phyloP scores from a whole-genome alignment of 92 coral and sea anemone species.

The Phymanthus crucifer region DNA sequence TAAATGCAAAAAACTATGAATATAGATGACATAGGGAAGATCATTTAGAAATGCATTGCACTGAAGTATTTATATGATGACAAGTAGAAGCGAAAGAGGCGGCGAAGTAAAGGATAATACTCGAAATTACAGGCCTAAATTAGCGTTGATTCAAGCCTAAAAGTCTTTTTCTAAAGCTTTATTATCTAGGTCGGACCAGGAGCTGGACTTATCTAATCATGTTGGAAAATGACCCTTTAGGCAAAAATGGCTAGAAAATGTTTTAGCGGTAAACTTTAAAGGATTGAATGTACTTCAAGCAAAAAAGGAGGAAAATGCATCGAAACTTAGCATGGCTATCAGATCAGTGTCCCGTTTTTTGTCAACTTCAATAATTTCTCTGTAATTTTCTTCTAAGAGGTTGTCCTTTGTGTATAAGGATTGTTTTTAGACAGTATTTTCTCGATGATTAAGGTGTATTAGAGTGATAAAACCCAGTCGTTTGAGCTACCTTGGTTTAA shows the following conservation, averaged over 20 bases:
- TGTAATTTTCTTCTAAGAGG: neutral
- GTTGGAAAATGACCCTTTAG: constrained; percentile 29
- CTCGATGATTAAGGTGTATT: constrained; percentile 9
- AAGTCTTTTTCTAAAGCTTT: constrained; percentile 26
- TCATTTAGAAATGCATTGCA: neutral
- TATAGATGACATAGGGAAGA: neutral
- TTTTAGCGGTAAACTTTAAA: constrained; percentile 43
- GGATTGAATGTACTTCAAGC: constrained; percentile 45
- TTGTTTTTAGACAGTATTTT: neutral
- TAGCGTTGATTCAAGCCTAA: constrained; percentile 29
- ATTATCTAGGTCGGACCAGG: constrained; percentile 20
- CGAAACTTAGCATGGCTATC: neutral
- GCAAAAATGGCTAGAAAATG: constrained; percentile 34
- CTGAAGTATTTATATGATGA: constrained; percentile 9
- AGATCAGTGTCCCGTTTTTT: neutral
- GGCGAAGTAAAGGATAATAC: constrained; percentile 36
- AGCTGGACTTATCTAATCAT: constrained; percentile 45
- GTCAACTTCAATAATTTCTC: neutral
- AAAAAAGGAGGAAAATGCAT: constrained; percentile 10
- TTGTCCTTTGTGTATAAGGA: neutral
- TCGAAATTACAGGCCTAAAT: constrained; percentile 13
- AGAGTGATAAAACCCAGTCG: constrained; percentile 17
- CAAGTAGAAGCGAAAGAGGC: constrained; percentile 19
- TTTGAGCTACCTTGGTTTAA: constrained; percentile 29
- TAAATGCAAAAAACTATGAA: neutral